These are phyloP conservation scores for Spodoptera frugiperda DNA, from an alignment of 1,140 invertebrate genomes.

Conservation along the genomic window DNA sequence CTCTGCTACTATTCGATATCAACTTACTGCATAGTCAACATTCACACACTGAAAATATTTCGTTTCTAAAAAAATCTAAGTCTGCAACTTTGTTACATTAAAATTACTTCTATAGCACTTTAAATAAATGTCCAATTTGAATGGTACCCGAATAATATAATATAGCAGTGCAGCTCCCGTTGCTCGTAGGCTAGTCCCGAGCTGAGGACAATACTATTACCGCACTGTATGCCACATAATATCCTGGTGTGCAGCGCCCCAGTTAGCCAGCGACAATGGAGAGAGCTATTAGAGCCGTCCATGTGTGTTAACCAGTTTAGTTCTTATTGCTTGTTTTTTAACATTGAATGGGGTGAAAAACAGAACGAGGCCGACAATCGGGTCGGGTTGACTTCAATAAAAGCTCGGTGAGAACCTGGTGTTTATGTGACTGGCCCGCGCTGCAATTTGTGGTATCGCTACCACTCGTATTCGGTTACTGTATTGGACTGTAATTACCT, in stretches of 20 bases:
- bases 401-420: constrained; percentile 22
- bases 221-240: constrained; percentile 53
- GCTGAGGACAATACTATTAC: constrained; percentile 46
- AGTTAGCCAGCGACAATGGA: constrained; percentile 64
- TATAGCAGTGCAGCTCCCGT: too few species aligned
- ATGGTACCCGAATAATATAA: too few species aligned
- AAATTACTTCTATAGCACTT: too few species aligned
- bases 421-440: constrained; percentile 31
- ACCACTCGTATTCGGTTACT: constrained; percentile 6
- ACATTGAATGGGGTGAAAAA: constrained; percentile 50
- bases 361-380: constrained; percentile 52
- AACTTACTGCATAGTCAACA: constrained; percentile 49
- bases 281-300: constrained; percentile 73
- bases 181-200: not conserved
- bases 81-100: too few species aligned
- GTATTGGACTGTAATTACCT: constrained; percentile 31
- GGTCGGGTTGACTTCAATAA: constrained; percentile 38
- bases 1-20: constrained; percentile 58
- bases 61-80: not conserved
- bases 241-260: constrained; percentile 54
- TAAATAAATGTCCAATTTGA: too few species aligned
- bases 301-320: constrained; percentile 79
- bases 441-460: constrained; percentile 8
- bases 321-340: constrained; percentile 63
- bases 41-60: constrained; percentile 26